These are phyloP conservation scores for Odontomachus brunneus DNA, from an alignment of 1,140 invertebrate genomes.

Conservation along the genomic window DNA sequence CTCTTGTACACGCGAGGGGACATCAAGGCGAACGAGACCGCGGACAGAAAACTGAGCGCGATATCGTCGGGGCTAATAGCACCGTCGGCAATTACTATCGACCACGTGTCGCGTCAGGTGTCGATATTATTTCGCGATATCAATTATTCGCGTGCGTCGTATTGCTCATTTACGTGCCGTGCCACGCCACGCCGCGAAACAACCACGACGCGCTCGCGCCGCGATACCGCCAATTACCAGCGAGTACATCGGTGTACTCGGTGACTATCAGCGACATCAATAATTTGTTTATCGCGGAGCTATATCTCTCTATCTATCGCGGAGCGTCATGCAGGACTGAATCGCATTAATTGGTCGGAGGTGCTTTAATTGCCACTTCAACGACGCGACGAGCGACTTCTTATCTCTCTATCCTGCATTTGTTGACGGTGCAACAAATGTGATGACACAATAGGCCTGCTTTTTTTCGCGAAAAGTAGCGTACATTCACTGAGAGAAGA, in stretches of 20 bases:
- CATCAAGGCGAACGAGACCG: conserved; percentile 35
- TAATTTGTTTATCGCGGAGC: conserved; percentile 15
- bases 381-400: too few relatives aligned
- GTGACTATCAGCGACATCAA: neutral
- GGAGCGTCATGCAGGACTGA: neutral
- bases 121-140: conserved; percentile 32
- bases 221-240: conserved; percentile 2
- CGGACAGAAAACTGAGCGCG: conserved; percentile 16
- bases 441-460: too few relatives aligned
- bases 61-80: conserved; percentile 17
- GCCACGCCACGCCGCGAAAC: neutral
- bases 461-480: too few relatives aligned
- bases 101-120: conserved; percentile 22
- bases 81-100: conserved; percentile 30
- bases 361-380: too few relatives aligned
- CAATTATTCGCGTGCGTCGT: neutral
- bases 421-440: too few relatives aligned
- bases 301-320: neutral
- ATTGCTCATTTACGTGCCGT: neutral
- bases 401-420: too few relatives aligned
- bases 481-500: too few relatives aligned
- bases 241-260: neutral
- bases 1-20: neutral
- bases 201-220: neutral
- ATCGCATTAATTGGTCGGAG: neutral